Evolutionary conservation across 2,888 invertebrate species (phyloP).

Genomic region (Abrostola tripartita): DNA sequence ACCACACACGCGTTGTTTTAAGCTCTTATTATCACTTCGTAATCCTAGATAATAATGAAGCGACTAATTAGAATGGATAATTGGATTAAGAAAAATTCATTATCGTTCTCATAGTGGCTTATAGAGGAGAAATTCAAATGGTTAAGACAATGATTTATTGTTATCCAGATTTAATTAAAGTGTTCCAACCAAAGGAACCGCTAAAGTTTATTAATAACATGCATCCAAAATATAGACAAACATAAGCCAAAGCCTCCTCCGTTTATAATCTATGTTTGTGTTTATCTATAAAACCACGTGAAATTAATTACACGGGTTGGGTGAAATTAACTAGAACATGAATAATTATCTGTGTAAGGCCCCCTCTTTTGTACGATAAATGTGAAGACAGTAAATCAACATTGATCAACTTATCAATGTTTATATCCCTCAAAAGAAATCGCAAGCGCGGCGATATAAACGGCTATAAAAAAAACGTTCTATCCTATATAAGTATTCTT

Average conservation of each 20-base stretch:
- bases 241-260: conserved; percentile 37
- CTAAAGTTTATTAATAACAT: conserved; percentile 22
- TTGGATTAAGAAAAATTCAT: too few species aligned
- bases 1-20: too few species aligned
- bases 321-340: conserved; percentile 56
- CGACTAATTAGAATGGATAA: too few species aligned
- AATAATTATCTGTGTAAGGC: conserved; percentile 47
- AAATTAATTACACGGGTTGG: conserved; percentile 61
- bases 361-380: conserved; percentile 7
- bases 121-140: too few species aligned
- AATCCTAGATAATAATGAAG: too few species aligned
- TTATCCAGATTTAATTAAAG: not conserved
- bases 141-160: too few species aligned
- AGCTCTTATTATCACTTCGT: too few species aligned
- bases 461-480: too few species aligned
- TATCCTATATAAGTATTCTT: too few species aligned
- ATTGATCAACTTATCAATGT: not conserved
- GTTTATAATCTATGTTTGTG: conserved; percentile 57
- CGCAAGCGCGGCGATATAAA: too few species aligned
- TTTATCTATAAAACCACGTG: conserved; percentile 54
- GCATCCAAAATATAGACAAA: conserved; percentile 49
- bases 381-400: conserved; percentile 17
- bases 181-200: conserved; percentile 4
- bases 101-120: too few species aligned
- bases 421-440: too few species aligned